These are phyloP conservation scores for Malurus melanocephalus DNA, from an alignment of 2,113 vertebrate species.

Conservation along the genomic window DNA sequence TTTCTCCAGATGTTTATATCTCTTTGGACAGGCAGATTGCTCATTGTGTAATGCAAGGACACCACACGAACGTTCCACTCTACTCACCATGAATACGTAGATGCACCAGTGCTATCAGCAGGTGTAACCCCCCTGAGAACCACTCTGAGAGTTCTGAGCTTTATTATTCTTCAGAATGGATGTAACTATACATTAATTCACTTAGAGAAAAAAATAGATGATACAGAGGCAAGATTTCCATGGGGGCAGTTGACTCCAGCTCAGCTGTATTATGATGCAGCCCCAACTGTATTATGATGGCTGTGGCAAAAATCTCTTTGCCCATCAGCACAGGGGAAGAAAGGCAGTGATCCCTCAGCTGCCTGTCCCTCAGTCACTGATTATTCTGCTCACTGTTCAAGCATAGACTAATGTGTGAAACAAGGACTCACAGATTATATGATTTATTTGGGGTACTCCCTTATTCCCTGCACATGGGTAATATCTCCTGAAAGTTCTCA, in stretches of 20 bases:
- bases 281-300: neutral
- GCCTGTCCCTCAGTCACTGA: neutral
- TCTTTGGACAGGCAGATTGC: neutral
- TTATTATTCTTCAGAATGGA: neutral
- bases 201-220: neutral
- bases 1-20: neutral
- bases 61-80: neutral
- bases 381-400: neutral
- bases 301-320: neutral
- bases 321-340: neutral
- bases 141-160: neutral
- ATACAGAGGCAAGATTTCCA: neutral
- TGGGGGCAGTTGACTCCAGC: neutral
- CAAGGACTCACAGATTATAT: neutral
- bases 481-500: neutral
- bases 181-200: neutral
- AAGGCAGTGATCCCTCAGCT: neutral
- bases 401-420: neutral
- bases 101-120: neutral
- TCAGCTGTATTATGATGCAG: neutral
- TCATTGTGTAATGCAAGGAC: neutral
- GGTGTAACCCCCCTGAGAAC: neutral
- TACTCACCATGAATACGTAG: accelerated
- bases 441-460: neutral
- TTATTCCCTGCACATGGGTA: neutral